Evolutionary conservation across 1,140 invertebrate genomes (phyloP), one percentile per base, ranked within the genome.

Genomic region (Ctenoplectra terminalis): DNA sequence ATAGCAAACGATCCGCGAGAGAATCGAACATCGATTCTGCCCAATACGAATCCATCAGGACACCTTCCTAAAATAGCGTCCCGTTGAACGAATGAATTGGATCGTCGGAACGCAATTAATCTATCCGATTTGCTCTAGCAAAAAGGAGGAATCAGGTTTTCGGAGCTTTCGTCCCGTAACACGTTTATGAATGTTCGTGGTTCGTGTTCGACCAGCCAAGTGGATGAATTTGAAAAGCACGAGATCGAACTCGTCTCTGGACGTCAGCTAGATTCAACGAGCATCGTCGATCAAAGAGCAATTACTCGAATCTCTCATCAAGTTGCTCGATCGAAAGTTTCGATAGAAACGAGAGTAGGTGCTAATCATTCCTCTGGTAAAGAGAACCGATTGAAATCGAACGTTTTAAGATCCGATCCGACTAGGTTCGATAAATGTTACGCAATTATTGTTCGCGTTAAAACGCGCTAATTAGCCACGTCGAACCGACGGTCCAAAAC

Each of bases 271-370:
- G 40, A 56, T 66, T n/a, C 37, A 26, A 64, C 34, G 52, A 74
- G 46, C 20, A n/a, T 66, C 54, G 34, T 26, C 74, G 74, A 77
- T 77, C 37, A 56, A 69, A 77, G 37, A 34, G 50, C 50, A 69
- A 69, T 76, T 54, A 66, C 50, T 67, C 48, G 37, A 69, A 69
- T 46, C 50, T 26, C 50, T 64, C 52, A 67, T 37, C 48, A 43
- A 67, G 20, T 29, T 13, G 48, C 13, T 29, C 48, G 50, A 69
- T 56, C 61, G 20, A 54, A 54, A 43, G 37, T 56, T 52, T 13
- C 34, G 61, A 76, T n/a, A 29, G 60, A 54, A 75, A 52, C 11
- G 34, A 6, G 15, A 15, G n/a, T n/a, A 52, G n/a, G 23, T 64
- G 37, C 20, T 26, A 2, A 37, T 1, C n/a, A n/a, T 69, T 69